A percentile compares a stretch with the other conserved stretches of the same genome.
Evolutionary conservation across 2,888 invertebrate species (phyloP).

Genomic region (Euzetes globulus): DNA sequence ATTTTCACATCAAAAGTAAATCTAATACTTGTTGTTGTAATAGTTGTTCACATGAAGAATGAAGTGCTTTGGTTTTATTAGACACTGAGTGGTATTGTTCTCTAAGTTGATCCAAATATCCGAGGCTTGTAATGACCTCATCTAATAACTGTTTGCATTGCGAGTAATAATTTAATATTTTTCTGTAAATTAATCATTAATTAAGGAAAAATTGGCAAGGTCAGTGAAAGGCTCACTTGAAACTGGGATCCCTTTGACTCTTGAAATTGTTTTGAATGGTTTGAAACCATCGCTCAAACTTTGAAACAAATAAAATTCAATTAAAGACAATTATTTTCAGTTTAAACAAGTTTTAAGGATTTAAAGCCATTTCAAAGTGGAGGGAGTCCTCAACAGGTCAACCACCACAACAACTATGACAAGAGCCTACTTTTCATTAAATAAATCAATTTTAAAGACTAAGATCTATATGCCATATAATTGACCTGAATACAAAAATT

Average conservation of each 20-base stretch:
- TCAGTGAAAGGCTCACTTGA: background rate
- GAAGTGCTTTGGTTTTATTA: slow-evolving; percentile 82
- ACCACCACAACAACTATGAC: too few relatives aligned
- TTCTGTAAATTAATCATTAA: background rate
- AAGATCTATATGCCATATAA: too few relatives aligned
- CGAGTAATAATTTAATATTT: slow-evolving; percentile 42
- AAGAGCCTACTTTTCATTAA: too few relatives aligned
- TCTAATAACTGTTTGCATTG: slow-evolving; percentile 46
- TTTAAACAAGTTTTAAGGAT: background rate
- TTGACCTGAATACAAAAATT: too few relatives aligned
- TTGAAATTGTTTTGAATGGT: slow-evolving; percentile 8
- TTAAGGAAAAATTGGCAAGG: background rate
- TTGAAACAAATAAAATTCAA: background rate
- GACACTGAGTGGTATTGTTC: slow-evolving; percentile 78
- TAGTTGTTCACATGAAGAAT: slow-evolving; percentile 82
- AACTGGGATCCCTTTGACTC: slow-evolving; percentile 6
- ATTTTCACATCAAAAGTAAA: background rate
- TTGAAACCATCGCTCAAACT: slow-evolving; percentile 26
- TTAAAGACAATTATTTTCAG: background rate
- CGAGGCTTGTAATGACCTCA: slow-evolving; percentile 63
- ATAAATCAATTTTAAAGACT: too few relatives aligned
- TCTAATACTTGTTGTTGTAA: slow-evolving; percentile 64
- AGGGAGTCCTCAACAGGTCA: too few relatives aligned
- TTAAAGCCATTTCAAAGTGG: too few relatives aligned
- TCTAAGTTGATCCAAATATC: slow-evolving; percentile 63